Evolutionary conservation across 2,888 invertebrate species (phyloP).

Genomic region (Notodonta dromedarius): DNA sequence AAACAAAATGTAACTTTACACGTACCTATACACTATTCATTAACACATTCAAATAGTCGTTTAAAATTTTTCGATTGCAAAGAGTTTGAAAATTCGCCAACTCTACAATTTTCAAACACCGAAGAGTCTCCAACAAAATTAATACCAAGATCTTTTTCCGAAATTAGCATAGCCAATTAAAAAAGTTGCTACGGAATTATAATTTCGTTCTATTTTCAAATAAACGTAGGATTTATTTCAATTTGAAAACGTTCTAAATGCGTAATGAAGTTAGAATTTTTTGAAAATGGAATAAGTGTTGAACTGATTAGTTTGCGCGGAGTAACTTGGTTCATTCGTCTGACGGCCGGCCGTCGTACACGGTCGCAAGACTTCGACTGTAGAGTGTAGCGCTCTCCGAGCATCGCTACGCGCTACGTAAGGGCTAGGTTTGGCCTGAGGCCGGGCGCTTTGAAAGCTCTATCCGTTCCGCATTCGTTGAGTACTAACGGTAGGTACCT

Average conservation of each 20-base stretch:
- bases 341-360: slow-evolving; percentile 3
- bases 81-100: background rate
- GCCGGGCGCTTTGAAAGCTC: background rate
- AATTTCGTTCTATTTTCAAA: slow-evolving; percentile 1
- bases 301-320: background rate
- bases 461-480: background rate
- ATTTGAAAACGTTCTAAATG: background rate
- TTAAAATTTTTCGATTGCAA: background rate
- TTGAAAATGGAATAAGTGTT: background rate
- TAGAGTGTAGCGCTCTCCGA: background rate
- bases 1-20: no score
- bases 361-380: slow-evolving; percentile 5
- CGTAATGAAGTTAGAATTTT: background rate
- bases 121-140: background rate
- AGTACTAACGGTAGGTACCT: no score
- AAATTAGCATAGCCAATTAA: no score
- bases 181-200: no score
- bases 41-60: background rate
- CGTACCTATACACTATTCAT: background rate
- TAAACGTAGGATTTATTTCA: background rate
- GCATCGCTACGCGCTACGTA: slow-evolving; percentile 6
- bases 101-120: background rate
- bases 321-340: slow-evolving; percentile 3
- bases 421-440: background rate
- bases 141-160: background rate